Percentiles rank a stretch among this genome's conserved stretches.
These are phyloP conservation scores for Callaeas wilsoni DNA, from an alignment of 2,113 vertebrate genomes.

Conservation along the genomic window DNA sequence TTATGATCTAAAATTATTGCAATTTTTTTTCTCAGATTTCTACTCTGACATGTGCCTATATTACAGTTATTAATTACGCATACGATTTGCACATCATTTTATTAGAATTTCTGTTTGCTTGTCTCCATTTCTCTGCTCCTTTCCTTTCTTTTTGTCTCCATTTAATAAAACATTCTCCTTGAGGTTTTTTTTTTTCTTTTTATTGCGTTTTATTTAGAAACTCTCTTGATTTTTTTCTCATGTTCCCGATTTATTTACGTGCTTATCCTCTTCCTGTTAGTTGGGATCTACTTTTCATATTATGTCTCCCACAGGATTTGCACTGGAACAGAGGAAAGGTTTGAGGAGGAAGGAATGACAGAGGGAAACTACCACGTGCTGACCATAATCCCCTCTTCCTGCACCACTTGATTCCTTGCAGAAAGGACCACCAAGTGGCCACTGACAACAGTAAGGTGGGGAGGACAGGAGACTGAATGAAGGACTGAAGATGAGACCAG, in stretches of 20 bases:
- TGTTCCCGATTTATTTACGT: not conserved
- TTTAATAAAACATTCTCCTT: not conserved
- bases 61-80: not conserved
- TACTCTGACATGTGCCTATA: not conserved
- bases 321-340: not conserved
- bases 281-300: not conserved
- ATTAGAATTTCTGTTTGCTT: not conserved
- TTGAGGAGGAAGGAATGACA: not conserved
- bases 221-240: not conserved
- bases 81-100: rapidly evolving
- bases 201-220: not conserved
- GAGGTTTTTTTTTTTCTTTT: not conserved
- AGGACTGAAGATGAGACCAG: not conserved
- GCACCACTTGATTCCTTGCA: rapidly evolving
- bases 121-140: not conserved
- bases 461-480: not conserved
- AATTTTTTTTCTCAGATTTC: not conserved
- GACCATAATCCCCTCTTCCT: no score
- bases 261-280: not conserved
- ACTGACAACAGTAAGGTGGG: rapidly evolving
- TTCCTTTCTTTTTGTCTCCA: not conserved
- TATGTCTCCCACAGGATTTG: not conserved
- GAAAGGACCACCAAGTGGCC: not conserved
- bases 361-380: rapidly evolving
- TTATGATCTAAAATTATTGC: not conserved